These are phyloP conservation scores for Campaea margaritaria DNA, from an alignment of 2,888 invertebrate genomes.

Conservation along the genomic window DNA sequence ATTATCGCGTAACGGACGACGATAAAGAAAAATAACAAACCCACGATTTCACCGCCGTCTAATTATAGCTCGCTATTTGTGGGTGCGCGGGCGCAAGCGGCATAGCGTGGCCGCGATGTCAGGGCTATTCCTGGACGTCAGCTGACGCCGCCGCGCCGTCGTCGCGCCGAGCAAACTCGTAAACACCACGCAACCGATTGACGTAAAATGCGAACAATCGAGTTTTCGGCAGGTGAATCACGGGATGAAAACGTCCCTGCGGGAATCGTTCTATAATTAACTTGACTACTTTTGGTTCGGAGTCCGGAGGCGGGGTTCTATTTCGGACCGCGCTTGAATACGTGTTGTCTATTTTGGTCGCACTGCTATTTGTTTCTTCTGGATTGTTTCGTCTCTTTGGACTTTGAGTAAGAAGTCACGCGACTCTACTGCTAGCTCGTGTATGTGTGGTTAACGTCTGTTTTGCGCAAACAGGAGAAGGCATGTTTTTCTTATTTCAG, in stretches of 20 bases:
- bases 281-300: constrained; percentile 83
- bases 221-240: constrained; percentile 84
- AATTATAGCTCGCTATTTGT: constrained; percentile 84
- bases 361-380: constrained; percentile 66
- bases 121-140: constrained; percentile 84
- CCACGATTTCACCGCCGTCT: constrained; percentile 84
- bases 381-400: constrained; percentile 60
- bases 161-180: constrained; percentile 61
- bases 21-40: constrained; percentile 86
- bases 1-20: constrained; percentile 84
- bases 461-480: constrained; percentile 22
- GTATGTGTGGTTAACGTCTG: constrained; percentile 14
- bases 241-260: constrained; percentile 79
- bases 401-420: constrained; percentile 47
- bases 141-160: constrained; percentile 78
- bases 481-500: constrained; percentile 12
- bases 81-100: constrained; percentile 83
- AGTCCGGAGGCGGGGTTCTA: constrained; percentile 82
- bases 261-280: constrained; percentile 79
- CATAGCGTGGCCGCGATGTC: constrained; percentile 84
- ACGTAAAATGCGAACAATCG: constrained; percentile 84
- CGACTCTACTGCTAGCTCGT: constrained; percentile 23
- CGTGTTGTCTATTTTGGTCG: constrained; percentile 74
- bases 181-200: constrained; percentile 84
- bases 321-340: constrained; percentile 76